A percentile compares a stretch with the other conserved stretches of the same genome.
Conservation (phyloP, 2,797 vertebrate genomes). For the Ciconia nigra region DNA sequence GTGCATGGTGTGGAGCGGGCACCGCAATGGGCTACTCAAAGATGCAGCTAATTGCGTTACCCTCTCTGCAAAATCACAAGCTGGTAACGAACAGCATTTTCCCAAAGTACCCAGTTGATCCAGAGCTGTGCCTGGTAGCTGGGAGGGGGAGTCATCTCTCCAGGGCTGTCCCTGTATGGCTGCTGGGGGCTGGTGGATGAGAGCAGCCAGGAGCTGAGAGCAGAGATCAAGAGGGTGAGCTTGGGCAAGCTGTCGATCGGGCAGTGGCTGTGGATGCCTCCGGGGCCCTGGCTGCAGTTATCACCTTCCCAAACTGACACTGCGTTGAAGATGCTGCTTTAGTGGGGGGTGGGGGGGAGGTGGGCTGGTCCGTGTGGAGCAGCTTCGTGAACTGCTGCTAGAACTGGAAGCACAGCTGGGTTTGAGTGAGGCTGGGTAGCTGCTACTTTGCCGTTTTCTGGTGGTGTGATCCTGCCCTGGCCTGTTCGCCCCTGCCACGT, state of each 20-base stretch:
- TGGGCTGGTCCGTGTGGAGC: neutral
- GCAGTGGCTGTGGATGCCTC: neutral
- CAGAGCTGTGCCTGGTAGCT: neutral
- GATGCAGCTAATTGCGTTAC: neutral
- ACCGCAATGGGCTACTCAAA: rapidly evolving
- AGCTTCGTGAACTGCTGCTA: neutral
- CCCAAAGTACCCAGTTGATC: neutral
- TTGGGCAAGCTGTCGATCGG: rapidly evolving
- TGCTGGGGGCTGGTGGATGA: neutral
- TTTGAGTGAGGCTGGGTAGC: neutral
- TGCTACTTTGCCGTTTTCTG: neutral
- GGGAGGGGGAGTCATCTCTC: neutral
- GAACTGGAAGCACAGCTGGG: neutral
- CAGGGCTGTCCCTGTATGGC: rapidly evolving
- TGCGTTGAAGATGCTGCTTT: neutral
- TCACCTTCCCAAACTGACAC: neutral
- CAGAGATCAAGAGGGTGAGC: neutral
- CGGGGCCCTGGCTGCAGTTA: neutral
- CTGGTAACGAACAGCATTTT: neutral
- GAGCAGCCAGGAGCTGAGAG: neutral
- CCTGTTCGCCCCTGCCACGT: rapidly evolving
- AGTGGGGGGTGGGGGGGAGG: neutral
- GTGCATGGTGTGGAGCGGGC: rapidly evolving
- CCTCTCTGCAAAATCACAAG: neutral
- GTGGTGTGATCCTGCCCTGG: neutral